Base-by-base conservation (phyloP, 2,888 invertebrate genomes). In the Zaprionus lineosus region DNA sequence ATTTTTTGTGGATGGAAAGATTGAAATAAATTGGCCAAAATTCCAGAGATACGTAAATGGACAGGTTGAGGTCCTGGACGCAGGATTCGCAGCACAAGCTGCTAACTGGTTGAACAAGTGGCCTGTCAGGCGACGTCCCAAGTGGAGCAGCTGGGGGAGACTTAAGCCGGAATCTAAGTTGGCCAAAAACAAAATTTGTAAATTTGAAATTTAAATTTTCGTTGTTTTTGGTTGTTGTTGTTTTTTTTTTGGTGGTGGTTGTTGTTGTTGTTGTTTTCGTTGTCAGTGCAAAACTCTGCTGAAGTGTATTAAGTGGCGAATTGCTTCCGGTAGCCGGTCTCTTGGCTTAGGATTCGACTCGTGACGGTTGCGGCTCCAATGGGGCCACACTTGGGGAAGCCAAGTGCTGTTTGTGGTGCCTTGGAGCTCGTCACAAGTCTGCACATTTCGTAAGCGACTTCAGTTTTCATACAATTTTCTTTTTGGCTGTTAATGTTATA, bases 271-370 rank as follows among this genome's bases (percentile, higher is more conserved):
- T 3, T 47, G 8, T 39, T 47, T 19, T 46, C n/a, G n/a, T 31
- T 44, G 50, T 56, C 33, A 57, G 58, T 56, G 65, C 70, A 60
- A 65, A 71, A 65, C 56, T 60, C 50, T 44, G 50, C 66, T 73
- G 60, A 74, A 74, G 62, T 74, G 68, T 61, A 76, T 76, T 77
- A 74, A 71, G 62, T 71, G 77, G 61, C 47, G 71, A 77, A 73
- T 79, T 73, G 75, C 79, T 79, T 79, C 79, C 79, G 82, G 78
- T 81, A 78, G 64, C 75, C 51, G 47, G 39, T 26, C n/a, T n/a
- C n/a, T 21, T 16, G 34, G 29, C 37, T 26, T 16, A 14, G 33
- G 36, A 44, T 24, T 34, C 47, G 26, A 53, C 47, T 53, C 62
- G 53, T 63, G 53, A 63, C 48, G 48, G 60, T 21, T 43, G 60